These are phyloP conservation scores for Seriola aureovittata DNA, from an alignment of 2,113 vertebrate species.

Conservation along the genomic window DNA sequence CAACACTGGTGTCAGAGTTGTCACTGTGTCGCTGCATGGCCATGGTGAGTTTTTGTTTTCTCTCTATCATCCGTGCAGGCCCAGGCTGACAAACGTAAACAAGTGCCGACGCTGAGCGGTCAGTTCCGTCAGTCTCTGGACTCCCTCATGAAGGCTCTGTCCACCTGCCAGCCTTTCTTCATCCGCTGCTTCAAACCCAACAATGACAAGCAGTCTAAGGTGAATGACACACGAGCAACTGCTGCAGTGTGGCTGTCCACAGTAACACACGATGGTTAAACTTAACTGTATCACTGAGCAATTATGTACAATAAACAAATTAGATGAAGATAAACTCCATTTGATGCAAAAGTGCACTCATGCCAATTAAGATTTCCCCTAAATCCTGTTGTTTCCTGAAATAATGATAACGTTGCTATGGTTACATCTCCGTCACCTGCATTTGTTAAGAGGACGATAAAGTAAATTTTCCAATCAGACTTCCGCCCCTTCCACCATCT, in stretches of 20 bases:
- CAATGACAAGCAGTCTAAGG: slow-evolving; percentile 91
- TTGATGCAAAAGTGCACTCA: background rate
- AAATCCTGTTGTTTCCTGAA: background rate
- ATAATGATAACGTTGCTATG: background rate
- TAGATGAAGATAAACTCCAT: background rate
- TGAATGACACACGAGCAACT: slow-evolving; percentile 70
- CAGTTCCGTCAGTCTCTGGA: slow-evolving; percentile 97
- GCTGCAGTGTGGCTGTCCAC: background rate
- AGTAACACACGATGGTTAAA: background rate
- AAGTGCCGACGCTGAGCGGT: slow-evolving; percentile 87
- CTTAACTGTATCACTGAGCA: background rate
- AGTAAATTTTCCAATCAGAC: background rate
- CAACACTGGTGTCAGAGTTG: background rate
- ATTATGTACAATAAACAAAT: too few relatives aligned
- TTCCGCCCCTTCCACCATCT: background rate
- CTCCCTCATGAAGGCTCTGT: slow-evolving; percentile 93
- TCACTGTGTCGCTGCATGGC: background rate
- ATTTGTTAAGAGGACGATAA: background rate
- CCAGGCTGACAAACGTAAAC: slow-evolving; percentile 83
- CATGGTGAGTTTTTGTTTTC: background rate
- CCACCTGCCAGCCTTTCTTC: slow-evolving; percentile 92
- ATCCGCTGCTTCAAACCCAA: slow-evolving; percentile 98
- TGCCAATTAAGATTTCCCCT: background rate
- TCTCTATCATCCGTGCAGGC: slow-evolving; percentile 42
- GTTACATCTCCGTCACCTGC: background rate